These are phyloP conservation scores for Syngnathus typhle DNA, from an alignment of 2,113 vertebrate genomes.

Conservation along the genomic window DNA sequence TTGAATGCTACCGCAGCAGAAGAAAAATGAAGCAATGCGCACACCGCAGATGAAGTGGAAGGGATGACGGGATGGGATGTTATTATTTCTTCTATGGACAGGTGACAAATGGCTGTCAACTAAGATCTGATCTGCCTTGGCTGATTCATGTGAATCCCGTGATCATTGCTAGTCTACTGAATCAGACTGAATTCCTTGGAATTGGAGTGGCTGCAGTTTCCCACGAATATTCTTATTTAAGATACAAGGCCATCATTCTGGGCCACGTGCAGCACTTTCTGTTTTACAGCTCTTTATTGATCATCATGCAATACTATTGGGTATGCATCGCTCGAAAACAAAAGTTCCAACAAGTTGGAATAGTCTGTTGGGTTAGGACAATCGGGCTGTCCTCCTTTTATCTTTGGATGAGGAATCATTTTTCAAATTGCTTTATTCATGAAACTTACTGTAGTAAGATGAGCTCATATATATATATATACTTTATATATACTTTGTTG, in stretches of 20 bases:
- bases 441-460: not conserved
- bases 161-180: not conserved
- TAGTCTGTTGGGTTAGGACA: slow-evolving; percentile 38
- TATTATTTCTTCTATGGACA: not conserved
- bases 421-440: not conserved
- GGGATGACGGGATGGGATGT: slow-evolving; percentile 14
- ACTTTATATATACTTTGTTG: not conserved
- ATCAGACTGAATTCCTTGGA: not conserved
- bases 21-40: not conserved
- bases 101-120: not conserved
- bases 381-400: slow-evolving; percentile 2
- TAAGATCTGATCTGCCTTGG: not conserved
- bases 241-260: slow-evolving; percentile 37
- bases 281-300: slow-evolving; percentile 52
- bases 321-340: slow-evolving; percentile 6
- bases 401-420: too few species aligned
- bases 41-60: slow-evolving; percentile 11
- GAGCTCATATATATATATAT: not conserved
- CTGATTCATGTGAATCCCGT: not conserved
- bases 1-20: slow-evolving; percentile 24
- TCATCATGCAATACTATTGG: slow-evolving; percentile 33
- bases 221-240: not conserved
- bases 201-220: not conserved
- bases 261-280: slow-evolving; percentile 28
- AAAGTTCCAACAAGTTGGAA: slow-evolving; percentile 46